Evolutionary conservation across 2,888 invertebrate species (phyloP), one percentile per base, ranked within the genome.

Genomic region (Biston betularia): DNA sequence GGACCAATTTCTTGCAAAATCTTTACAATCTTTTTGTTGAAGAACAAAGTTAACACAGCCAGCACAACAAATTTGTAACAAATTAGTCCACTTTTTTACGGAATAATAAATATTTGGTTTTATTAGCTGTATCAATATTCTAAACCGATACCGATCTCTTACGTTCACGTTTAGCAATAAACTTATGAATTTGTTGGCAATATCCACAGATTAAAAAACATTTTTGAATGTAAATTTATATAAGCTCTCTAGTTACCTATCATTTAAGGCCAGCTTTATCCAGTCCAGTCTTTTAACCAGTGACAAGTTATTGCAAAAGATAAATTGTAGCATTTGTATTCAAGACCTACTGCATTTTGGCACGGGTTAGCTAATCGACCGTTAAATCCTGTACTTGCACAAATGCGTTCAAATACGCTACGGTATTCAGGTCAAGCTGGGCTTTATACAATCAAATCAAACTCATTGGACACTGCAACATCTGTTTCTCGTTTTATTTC

Each of bases 351-450:
- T 59, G 55, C 63, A 68, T 63, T 68, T 63, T 40, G 40, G 45
- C 33, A 11, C 10, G 35, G 49, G 54, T 68, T 63, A 63, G 55
- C 63, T 67, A 67, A 63, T 62, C 42, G 62, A 62, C 48, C 54
- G 63, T 45, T 58, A 44, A 67, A 59, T 67, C 63, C 48, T 45
- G 58, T 59, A 52, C 65, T 52, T 42, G 57, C 42, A 42, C 35
- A 48, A 67, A 67, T 45, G 6, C 44, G 48, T 24, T 14, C 66
- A 14, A 52, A 68, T 55, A 44, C 40, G 67, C 59, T 46, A 56
- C 34, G 55, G 59, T 50, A 68, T 63, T 68, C 59, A 68, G 67
- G 67, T 63, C 59, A 68, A 63, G 48, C 59, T 42, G 53, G 62
- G 53, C 38, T 61, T 62, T 57, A 57, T 62, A 54, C 57, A 61